Base-by-base conservation (phyloP, 2,888 invertebrate genomes). In the Rhabditophanes sp. region DNA sequence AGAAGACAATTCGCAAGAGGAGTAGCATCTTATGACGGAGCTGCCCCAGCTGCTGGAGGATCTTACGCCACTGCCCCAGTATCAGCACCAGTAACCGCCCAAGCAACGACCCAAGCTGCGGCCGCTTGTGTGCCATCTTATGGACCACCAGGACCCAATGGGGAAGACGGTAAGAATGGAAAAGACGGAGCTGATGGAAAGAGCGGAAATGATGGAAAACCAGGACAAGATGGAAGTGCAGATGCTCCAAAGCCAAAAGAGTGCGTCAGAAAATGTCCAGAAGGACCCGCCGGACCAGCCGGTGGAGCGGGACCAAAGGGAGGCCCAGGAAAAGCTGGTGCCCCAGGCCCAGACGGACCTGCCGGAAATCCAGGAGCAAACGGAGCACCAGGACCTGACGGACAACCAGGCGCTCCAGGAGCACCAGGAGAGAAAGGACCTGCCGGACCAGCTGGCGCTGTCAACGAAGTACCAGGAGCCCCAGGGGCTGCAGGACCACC, bases 171-270 rank as follows among this genome's bases (percentile, higher is more conserved):
- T 25, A 33, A 37, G 33, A 37, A 39, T 27, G 44, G 44, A 28
- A 27, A 20, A 18, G 30, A 37, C 21, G 46, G 46, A 25, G 22
- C 26, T 20, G 39, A 39, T 27, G 44, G 44, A 28, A 27, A 20
- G 18, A 30, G 37, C 21, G 46, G 46, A 25, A 37, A 39, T 28
- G 49, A 50, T 25, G 48, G 52, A 33, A 27, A 25, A 12, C 46
- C 48, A 16, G 53, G 53, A 39, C 25, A 37, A 11, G 42, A 45
- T 25, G 41, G 39, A 7, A 37, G 41, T 22, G 32, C 24, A 12
- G 30, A 24, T 19, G 23, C 24, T 27, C n/a, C n/a, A n/a, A n/a
- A n/a, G n/a, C n/a, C n/a, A 24, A 24, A 30, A 16, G 15, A 15
- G 7, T 30, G 30, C 21, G 3, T 15, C 4, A 19, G 24, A 4